Evolutionary conservation across 2,113 vertebrate genomes (phyloP).

Genomic region (Nerophis lumbriciformis): DNA sequence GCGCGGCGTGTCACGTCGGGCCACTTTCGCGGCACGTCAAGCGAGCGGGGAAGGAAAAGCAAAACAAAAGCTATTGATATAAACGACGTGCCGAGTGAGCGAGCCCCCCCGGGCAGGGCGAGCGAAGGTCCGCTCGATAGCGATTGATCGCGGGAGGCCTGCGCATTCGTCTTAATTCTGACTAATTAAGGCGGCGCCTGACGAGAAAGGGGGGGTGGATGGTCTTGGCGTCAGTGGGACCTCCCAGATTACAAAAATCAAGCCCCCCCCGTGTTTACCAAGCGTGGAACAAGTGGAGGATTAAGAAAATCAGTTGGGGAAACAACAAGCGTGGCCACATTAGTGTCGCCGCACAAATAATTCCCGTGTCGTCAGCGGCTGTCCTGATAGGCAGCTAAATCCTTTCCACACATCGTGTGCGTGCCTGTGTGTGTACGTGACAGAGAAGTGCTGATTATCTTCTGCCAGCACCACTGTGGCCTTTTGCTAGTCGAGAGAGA

Average conservation of each 20-base stretch:
- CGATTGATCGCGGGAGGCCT: conserved; percentile 73
- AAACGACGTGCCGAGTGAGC: conserved; percentile 70
- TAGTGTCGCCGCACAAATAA: conserved; percentile 64
- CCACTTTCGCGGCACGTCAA: conserved; percentile 12
- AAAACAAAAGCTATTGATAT: conserved; percentile 76
- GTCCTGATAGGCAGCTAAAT: conserved; percentile 56
- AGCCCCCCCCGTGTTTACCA: conserved; percentile 56
- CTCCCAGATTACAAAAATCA: conserved; percentile 59
- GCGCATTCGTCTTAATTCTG: conserved; percentile 79
- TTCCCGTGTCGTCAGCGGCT: conserved; percentile 44
- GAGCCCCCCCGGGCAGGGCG: conserved; percentile 53
- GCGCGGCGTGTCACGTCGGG: conserved; percentile 21
- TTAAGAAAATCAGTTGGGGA: conserved; percentile 72
- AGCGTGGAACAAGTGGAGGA: conserved; percentile 61
- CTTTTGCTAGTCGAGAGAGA: conserved; percentile 32
- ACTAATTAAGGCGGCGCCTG: conserved; percentile 73
- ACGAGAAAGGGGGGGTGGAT: conserved; percentile 54
- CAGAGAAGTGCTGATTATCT: conserved; percentile 50
- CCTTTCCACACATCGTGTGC: conserved; percentile 26
- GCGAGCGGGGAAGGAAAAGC: conserved; percentile 46
- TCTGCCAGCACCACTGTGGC: conserved; percentile 39
- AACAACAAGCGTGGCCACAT: conserved; percentile 67
- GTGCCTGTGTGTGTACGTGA: conserved; percentile 46
- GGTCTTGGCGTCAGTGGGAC: conserved; percentile 45
- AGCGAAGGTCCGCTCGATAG: conserved; percentile 70